Evolutionary conservation across 2,113 vertebrate genomes (phyloP).

Genomic region (Labeo catla): DNA sequence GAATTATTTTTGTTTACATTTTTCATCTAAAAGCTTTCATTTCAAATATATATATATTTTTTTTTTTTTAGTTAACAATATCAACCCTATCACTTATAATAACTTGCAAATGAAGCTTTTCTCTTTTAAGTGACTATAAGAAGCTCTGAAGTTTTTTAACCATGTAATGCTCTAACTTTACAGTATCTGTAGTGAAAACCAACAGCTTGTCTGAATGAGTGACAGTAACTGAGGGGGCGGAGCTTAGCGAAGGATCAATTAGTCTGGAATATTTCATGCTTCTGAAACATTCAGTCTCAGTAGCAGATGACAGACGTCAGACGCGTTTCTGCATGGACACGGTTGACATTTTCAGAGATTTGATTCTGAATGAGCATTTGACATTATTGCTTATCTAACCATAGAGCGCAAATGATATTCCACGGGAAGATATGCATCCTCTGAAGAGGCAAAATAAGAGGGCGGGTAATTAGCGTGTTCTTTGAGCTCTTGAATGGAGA

Average conservation of each 20-base stretch:
- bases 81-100: no score
- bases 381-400: conserved; percentile 19
- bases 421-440: conserved; percentile 45
- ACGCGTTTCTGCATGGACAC: neutral
- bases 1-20: no score
- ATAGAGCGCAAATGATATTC: neutral
- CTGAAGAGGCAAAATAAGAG: conserved; percentile 50
- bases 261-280: neutral
- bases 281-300: neutral
- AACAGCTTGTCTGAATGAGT: neutral
- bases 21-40: no score
- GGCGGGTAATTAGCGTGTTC: conserved; percentile 64
- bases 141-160: no score
- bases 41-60: no score
- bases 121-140: no score
- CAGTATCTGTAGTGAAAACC: no score
- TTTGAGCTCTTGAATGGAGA: conserved; percentile 56
- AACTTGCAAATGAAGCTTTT: no score
- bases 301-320: neutral
- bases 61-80: no score
- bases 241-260: neutral
- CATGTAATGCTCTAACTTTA: no score
- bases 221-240: neutral
- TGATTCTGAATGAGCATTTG: neutral
- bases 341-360: conserved; percentile 32